These are phyloP conservation scores for Fistularia tabacaria DNA, from an alignment of 2,797 vertebrate species.

Conservation along the genomic window DNA sequence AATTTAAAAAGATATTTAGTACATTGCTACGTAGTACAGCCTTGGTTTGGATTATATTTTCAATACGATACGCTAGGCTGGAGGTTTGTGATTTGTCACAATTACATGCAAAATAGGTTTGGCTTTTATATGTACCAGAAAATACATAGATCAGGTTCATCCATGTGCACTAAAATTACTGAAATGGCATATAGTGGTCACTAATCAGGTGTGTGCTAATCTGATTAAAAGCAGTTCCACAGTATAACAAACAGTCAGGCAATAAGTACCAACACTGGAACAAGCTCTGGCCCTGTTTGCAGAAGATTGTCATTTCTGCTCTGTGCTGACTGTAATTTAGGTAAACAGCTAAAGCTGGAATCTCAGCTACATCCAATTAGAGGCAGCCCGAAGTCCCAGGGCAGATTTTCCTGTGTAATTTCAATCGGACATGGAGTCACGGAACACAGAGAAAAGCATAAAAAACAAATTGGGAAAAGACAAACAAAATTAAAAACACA, in stretches of 20 bases:
- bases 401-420: constrained; percentile 28
- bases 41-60: too few relatives aligned
- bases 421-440: constrained; percentile 10
- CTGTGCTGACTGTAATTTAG: constrained; percentile 47
- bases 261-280: too few relatives aligned
- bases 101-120: not conserved
- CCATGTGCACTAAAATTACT: constrained; percentile 20
- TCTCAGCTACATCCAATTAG: constrained; percentile 68
- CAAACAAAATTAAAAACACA: not conserved
- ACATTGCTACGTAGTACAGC: too few relatives aligned
- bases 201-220: constrained; percentile 26
- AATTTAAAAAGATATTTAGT: too few relatives aligned
- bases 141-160: constrained; percentile 21
- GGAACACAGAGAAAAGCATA: constrained; percentile 7
- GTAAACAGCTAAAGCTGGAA: constrained; percentile 61
- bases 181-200: constrained; percentile 23
- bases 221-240: not conserved
- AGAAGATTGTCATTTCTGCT: constrained; percentile 26
- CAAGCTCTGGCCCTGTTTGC: constrained; percentile 9
- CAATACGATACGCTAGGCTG: too few relatives aligned
- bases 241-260: too few relatives aligned
- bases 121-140: constrained; percentile 5
- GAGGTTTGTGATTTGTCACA: too few relatives aligned
- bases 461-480: constrained; percentile 8
- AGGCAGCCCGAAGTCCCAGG: constrained; percentile 19